phyloP scores from a whole-genome alignment of 1,140 invertebrate species.

The Rhagoletis zephyria region DNA sequence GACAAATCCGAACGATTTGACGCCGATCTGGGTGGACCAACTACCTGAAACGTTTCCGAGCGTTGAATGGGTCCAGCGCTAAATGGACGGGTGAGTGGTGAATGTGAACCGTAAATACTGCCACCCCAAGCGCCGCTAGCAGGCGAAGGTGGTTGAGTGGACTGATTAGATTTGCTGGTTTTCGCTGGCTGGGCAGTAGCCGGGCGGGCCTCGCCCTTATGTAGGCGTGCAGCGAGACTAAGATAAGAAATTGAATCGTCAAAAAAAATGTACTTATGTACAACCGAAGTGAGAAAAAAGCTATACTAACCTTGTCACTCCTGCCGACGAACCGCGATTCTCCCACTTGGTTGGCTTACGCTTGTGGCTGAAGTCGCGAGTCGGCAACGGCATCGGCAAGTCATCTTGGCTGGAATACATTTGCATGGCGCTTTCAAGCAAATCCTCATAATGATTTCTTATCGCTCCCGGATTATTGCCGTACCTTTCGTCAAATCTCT shows the following conservation, averaged over 20 bases:
- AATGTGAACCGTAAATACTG: constrained; percentile 67
- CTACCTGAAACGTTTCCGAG: constrained; percentile 66
- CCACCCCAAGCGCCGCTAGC: constrained; percentile 69
- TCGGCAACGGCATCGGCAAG: constrained; percentile 67
- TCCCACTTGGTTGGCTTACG: constrained; percentile 68
- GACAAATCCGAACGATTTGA: constrained; percentile 51
- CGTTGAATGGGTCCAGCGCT: constrained; percentile 78
- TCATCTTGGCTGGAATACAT: constrained; percentile 72
- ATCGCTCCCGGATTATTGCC: constrained; percentile 69
- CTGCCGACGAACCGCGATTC: constrained; percentile 70
- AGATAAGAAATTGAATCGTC: background rate
- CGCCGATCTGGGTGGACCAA: background rate
- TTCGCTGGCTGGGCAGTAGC: constrained; percentile 71
- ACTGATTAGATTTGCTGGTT: constrained; percentile 66
- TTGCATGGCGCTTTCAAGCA: constrained; percentile 71
- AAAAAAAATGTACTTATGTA: constrained; percentile 18
- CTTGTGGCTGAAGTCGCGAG: constrained; percentile 67
- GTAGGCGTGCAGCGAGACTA: constrained; percentile 61
- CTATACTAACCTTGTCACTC: constrained; percentile 62
- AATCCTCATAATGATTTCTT: constrained; percentile 70
- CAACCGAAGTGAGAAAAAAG: background rate
- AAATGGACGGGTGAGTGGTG: constrained; percentile 73
- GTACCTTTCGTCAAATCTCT: background rate
- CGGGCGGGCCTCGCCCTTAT: constrained; percentile 62
- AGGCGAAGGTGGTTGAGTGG: constrained; percentile 70